These are phyloP conservation scores for Apis mellifera DNA, from an alignment of 1,140 invertebrate genomes.

Conservation along the genomic window Amel_HAv3.1 CM009945.2:7982001-7982500, in stretches of 20 bases:
- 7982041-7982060: too few species aligned
- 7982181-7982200: too few species aligned
- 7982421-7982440: slow-evolving; percentile 41
- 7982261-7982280: slow-evolving; percentile 15
- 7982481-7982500: slow-evolving; percentile 55
- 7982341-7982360: slow-evolving; percentile 66
- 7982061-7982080: too few species aligned
- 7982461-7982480: slow-evolving; percentile 49
- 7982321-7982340: slow-evolving; percentile 54
- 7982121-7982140: too few species aligned
- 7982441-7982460: slow-evolving; percentile 58
- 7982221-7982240: not conserved
- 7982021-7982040: too few species aligned
- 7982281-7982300: slow-evolving; percentile 31
- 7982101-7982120: too few species aligned
- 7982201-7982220: not conserved
- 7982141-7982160: too few species aligned
- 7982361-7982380: slow-evolving; percentile 46
- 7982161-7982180: too few species aligned
- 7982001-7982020: too few species aligned
- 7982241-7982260: slow-evolving; percentile 41
- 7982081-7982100: too few species aligned
- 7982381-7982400: slow-evolving; percentile 64
- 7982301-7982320: slow-evolving; percentile 60
- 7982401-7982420: slow-evolving; percentile 47